Percentiles rank a stretch among this genome's conserved stretches.
These are phyloP conservation scores for Platycercus adscitus DNA, from an alignment of 2,113 vertebrate genomes.

Conservation along the genomic window DNA sequence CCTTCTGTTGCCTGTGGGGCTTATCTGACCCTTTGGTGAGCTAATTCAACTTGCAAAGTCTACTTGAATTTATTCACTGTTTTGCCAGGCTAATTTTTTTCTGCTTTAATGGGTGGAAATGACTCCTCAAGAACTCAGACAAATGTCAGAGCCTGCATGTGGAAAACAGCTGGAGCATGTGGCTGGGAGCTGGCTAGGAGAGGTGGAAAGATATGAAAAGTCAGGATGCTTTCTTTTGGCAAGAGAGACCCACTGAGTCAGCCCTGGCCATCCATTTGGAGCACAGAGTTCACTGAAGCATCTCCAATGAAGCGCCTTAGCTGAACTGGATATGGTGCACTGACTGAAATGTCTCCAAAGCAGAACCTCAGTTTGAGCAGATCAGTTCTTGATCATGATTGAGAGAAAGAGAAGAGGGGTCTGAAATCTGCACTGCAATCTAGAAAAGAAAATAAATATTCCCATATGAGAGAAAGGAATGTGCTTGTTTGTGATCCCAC, in stretches of 20 bases:
- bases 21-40: not conserved
- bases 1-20: not conserved
- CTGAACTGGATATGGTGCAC: not conserved
- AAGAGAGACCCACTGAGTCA: not conserved
- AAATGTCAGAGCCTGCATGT: not conserved
- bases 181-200: not conserved
- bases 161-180: not conserved
- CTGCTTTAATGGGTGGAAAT: not conserved
- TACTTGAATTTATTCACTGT: not conserved
- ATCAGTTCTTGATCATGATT: fast-evolving
- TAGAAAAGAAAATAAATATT: not conserved
- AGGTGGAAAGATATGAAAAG: not conserved
- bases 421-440: not conserved
- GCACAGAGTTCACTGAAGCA: not conserved
- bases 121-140: not conserved
- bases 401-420: not conserved
- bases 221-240: not conserved
- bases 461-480: not conserved
- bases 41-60: not conserved
- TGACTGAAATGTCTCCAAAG: not conserved
- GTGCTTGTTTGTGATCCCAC: not conserved
- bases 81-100: not conserved
- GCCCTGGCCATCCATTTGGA: not conserved
- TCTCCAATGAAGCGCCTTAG: not conserved
- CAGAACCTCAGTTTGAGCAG: not conserved